Base-by-base conservation (phyloP, 2,113 vertebrate species). In the Salvelinus sp. region DNA sequence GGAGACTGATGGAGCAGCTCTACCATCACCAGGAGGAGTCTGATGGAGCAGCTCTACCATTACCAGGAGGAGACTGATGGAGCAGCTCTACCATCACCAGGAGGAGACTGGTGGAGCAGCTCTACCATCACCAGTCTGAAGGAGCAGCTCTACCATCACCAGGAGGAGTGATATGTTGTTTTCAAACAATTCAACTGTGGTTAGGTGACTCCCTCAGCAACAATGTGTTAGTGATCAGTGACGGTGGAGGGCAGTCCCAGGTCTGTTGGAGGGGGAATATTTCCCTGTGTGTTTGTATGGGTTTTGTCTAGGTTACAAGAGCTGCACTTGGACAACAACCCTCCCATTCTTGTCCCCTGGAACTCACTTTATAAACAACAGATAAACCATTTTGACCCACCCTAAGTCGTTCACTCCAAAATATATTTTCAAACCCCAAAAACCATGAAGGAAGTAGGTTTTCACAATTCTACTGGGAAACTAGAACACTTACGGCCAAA, bases 251-350 rank as follows among this genome's bases (percentile, higher is more conserved):
- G 2, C 58, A 33, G 23, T 25, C 63, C 23, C 25, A 65, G 63
- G 63, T 27, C 63, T 27, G 66, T 38, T 14, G 16, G 27, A 68
- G 14, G n/a, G 22, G 38, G 10, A 71, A 28, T 6, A 1, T 13
- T 20, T 4, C 10, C 23, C 47, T 28, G 58, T 62, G 22, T 71
- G 48, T 54, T 76, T 87, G 80, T 75, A 79, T 80, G 58, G 50
- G 30, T 69, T 58, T 38, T 76, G 75, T 78, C 80, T 74, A 67
- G 73, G 74, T 78, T 78, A 82, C 81, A 47, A 38, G 58, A 68
- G 28, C 27, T 77, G 70, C 47, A 1, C 0, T 0, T 72, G 27
- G 66, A 72, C 13, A 22, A 23, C 5, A 73, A n/a, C 57, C n/a
- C 0, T 25, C 12, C 18, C 47, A 18, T 72, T 79, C 38, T 28